Base-by-base conservation (phyloP, 1,140 invertebrate species). In the Phymorhynchus buccinoides region DNA sequence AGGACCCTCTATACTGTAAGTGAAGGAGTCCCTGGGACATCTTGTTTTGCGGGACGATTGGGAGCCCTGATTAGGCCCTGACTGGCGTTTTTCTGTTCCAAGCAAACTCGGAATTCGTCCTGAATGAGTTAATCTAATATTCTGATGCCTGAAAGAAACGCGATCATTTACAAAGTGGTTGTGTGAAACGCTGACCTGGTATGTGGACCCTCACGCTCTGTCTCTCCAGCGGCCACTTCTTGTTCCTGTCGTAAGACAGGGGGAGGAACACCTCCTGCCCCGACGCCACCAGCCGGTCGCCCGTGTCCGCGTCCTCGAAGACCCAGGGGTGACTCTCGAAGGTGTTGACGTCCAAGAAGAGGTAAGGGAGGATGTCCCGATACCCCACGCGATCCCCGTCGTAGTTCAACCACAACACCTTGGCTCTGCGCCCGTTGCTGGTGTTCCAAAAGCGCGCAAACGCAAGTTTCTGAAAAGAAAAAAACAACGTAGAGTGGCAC, bases 351-450 rank as follows among this genome's bases (percentile, higher is more conserved):
- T 96, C 95, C 75, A 95, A 93, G 89, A 91, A 94, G 7, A 94
- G 89, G 0, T 91, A 92, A n/a, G 94, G 90, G 9, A 91, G 88
- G 9, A 96, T 89, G 1, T 93, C 94, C 62, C 93, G 93, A 88
- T 96, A 96, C 52, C 93, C 92, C 27, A 95, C 92, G 39, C 94
- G 92, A 37, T 90, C 89, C 0, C 96, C 96, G 71, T 94, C 91
- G 90, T 95, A 96, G 92, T 96, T 95, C 56, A 96, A 94, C 96
- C 96, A 97, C 88, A 96, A 95, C 0, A 97, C 91, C 84, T 96
- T 95, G 0, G 96, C 94, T 4, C 91, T 3, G 91, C 93, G 1
- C 95, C 92, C 0, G 93, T 89, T 0, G 96, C 96, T 35, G 89
- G n/a, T 94, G 90, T 97, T 97, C 2, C 95, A 91, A 91, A 97